A percentile compares a stretch with the other conserved stretches of the same genome.
These are phyloP conservation scores for Isotomurus palustris DNA, from an alignment of 2,888 invertebrate genomes.

Conservation along the genomic window DNA sequence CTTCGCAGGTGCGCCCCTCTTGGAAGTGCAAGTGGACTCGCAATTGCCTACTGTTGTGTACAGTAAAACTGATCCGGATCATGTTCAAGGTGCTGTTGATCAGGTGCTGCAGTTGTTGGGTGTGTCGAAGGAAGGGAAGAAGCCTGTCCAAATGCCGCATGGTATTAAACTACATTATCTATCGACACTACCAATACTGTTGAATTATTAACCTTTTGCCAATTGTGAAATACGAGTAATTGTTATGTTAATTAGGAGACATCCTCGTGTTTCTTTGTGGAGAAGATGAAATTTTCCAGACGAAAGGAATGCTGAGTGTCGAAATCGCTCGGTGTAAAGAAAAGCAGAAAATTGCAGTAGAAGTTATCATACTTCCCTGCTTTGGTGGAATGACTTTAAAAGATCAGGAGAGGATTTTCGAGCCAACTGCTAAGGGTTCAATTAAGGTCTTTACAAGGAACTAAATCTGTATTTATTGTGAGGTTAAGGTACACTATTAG, in stretches of 20 bases:
- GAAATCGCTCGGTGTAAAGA: no score
- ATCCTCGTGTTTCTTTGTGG: conserved; percentile 86
- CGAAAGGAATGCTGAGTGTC: no score
- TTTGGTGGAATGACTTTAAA: conserved; percentile 97
- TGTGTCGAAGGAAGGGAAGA: no score
- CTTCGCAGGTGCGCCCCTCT: conserved; percentile 96
- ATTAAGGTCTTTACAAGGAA: conserved; percentile 78
- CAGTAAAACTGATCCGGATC: not conserved
- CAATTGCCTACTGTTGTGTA: conserved; percentile 98
- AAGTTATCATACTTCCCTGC: conserved; percentile 91
- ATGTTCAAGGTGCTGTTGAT: not conserved
- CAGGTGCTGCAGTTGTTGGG: not conserved
- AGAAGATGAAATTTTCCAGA: conserved; percentile 98
- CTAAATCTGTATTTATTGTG: no score
- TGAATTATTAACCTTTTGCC: no score
- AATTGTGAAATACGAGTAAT: no score
- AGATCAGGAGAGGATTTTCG: conserved; percentile 98
- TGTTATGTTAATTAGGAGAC: conserved; percentile 61
- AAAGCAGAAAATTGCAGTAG: no score
- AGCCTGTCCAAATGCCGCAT: no score
- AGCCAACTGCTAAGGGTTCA: conserved; percentile 96
- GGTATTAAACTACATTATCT: no score
- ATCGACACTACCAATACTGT: no score
- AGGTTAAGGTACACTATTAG: no score
- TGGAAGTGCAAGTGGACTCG: conserved; percentile 93